phyloP scores from a whole-genome alignment of 2,888 invertebrate species.

The Drosophila anceps region DNA sequence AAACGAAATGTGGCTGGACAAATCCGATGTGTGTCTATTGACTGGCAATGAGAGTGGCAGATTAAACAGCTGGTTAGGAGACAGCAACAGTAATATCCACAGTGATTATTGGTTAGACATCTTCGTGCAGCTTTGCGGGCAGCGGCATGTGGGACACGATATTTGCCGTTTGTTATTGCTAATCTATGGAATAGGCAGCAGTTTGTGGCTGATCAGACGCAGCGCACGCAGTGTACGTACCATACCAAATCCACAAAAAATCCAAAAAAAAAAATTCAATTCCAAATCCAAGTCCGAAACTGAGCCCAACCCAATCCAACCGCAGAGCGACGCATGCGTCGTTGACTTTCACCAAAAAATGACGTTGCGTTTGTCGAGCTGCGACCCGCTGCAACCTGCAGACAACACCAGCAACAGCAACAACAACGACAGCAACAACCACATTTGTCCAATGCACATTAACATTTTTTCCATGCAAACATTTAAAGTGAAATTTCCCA shows the following conservation, averaged over 20 bases:
- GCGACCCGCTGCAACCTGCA: constrained; percentile 68
- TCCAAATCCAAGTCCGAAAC: constrained; percentile 32
- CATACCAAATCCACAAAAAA: constrained; percentile 30
- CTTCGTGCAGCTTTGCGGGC: constrained; percentile 61
- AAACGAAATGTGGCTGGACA: constrained; percentile 55
- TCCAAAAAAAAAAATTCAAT: constrained; percentile 32
- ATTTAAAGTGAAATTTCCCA: constrained; percentile 75
- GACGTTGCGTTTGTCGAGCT: constrained; percentile 65
- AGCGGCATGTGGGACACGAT: constrained; percentile 63
- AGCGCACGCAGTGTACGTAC: constrained; percentile 75
- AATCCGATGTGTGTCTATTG: constrained; percentile 52
- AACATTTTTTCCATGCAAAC: constrained; percentile 63
- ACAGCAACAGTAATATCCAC: constrained; percentile 15
- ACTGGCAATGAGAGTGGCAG: constrained; percentile 51
- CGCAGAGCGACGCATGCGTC: constrained; percentile 19
- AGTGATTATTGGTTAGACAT: constrained; percentile 64
- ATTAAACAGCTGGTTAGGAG: constrained; percentile 41
- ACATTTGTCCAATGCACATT: constrained; percentile 74
- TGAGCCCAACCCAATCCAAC: constrained; percentile 49
- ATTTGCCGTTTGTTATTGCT: constrained; percentile 81
- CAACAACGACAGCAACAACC: constrained; percentile 44
- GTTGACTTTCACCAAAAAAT: constrained; percentile 77
- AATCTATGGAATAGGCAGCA: constrained; percentile 74
- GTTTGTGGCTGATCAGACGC: constrained; percentile 71
- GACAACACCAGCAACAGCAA: constrained; percentile 37